Evolutionary conservation across 2,113 vertebrate genomes (phyloP).

Genomic region (Ahaetulla prasina): DNA sequence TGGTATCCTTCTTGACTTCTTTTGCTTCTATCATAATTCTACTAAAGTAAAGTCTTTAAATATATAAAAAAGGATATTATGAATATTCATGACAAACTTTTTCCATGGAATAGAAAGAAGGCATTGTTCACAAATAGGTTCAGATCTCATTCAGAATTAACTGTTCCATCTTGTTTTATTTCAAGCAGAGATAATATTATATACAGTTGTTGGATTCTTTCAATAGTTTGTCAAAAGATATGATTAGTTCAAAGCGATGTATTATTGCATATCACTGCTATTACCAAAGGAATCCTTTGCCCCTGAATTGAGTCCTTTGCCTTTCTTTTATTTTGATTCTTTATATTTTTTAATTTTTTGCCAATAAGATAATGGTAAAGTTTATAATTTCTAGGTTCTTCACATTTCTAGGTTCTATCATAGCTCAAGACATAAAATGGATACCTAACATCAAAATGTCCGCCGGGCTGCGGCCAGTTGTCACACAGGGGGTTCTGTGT

Average conservation of each 20-base stretch:
- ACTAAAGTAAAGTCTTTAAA: background rate
- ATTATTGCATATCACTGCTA: background rate
- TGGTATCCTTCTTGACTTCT: background rate
- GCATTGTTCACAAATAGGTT: background rate
- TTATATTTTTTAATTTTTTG: background rate
- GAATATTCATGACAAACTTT: background rate
- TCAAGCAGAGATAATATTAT: background rate
- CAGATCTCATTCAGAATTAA: background rate
- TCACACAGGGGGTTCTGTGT: too few relatives aligned
- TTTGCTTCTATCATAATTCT: background rate
- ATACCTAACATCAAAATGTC: too few relatives aligned
- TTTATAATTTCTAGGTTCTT: too few relatives aligned
- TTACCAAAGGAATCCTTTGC: background rate
- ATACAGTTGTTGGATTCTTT: background rate
- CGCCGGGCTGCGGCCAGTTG: too few relatives aligned
- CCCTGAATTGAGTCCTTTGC: background rate
- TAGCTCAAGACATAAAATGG: too few relatives aligned
- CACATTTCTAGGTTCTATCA: too few relatives aligned
- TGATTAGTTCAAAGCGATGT: background rate
- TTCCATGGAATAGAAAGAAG: background rate
- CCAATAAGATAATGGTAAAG: background rate
- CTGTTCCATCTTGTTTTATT: background rate
- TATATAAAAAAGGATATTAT: background rate
- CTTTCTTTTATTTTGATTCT: background rate
- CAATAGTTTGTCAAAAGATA: background rate